Percentiles rank a stretch among this genome's conserved stretches.
phyloP scores from a whole-genome alignment of 2,888 invertebrate species.

The Adela reaumurella region DNA sequence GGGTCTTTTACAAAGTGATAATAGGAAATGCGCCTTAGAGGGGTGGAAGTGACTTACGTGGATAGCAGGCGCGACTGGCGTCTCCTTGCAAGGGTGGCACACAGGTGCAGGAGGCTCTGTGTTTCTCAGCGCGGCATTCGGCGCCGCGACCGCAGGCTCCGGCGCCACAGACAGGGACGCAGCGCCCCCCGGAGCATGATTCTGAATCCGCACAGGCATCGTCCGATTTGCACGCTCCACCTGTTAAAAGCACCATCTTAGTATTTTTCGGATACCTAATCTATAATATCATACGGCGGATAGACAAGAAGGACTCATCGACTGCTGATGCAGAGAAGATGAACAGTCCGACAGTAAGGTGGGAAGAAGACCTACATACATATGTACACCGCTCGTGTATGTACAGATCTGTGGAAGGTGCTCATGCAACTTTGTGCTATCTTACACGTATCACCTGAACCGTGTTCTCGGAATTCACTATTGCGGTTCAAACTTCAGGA shows the following conservation, averaged over 20 bases:
- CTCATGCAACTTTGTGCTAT: not conserved
- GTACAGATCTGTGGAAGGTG: not conserved
- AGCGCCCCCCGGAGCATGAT: conserved; percentile 67
- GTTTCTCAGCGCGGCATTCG: conserved; percentile 70
- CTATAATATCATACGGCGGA: no score
- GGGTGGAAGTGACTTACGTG: no score
- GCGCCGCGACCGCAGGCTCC: conserved; percentile 75
- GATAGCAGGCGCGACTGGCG: conserved; percentile 76
- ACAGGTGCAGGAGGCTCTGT: conserved; percentile 75
- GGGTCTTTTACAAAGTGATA: no score
- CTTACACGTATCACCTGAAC: not conserved
- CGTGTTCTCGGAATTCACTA: not conserved
- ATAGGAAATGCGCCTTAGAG: no score
- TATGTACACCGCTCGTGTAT: not conserved
- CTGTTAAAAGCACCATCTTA: conserved; percentile 15
- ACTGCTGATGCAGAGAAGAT: no score
- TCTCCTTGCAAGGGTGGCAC: conserved; percentile 71
- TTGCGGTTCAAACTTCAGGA: no score
- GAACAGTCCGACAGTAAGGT: no score
- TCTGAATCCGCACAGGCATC: conserved; percentile 70
- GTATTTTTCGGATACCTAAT: no score
- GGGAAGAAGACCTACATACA: not conserved
- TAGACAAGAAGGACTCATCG: no score
- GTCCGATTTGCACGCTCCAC: conserved; percentile 64
- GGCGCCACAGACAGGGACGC: conserved; percentile 71